These are phyloP conservation scores for Corythucha ciliata DNA, from an alignment of 2,888 invertebrate genomes.

Conservation along the genomic window DNA sequence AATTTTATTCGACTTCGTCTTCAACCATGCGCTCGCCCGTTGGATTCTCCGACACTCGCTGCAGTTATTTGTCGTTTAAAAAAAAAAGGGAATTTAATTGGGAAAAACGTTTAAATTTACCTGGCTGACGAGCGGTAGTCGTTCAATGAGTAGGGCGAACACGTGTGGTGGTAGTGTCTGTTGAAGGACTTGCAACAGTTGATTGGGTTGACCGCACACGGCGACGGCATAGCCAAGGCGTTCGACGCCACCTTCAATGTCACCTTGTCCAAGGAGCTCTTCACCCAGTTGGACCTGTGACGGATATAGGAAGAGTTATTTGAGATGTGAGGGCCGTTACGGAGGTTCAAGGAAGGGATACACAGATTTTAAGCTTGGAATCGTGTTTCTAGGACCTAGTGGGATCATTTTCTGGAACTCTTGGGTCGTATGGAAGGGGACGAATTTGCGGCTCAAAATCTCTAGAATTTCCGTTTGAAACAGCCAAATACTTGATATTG, in stretches of 20 bases:
- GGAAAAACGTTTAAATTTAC: conserved; percentile 39
- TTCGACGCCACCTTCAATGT: conserved; percentile 83
- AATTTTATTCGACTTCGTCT: too few species aligned
- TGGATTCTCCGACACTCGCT: conserved; percentile 16
- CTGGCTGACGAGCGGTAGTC: conserved; percentile 58
- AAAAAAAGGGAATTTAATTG: too few species aligned
- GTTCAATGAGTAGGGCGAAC: conserved; percentile 78
- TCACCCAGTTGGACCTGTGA: conserved; percentile 85
- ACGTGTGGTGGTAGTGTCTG: conserved; percentile 92
- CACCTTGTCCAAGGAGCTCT: conserved; percentile 75
- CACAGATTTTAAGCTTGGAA: too few species aligned
- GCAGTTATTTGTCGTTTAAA: too few species aligned
- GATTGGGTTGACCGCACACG: conserved; percentile 90
- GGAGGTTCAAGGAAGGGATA: too few species aligned
- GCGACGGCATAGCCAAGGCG: conserved; percentile 96
- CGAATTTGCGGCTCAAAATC: too few species aligned
- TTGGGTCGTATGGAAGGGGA: too few species aligned
- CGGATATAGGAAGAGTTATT: background rate
- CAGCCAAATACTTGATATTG: too few species aligned
- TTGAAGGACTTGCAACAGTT: conserved; percentile 79
- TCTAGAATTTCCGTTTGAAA: too few species aligned
- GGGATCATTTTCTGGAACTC: too few species aligned
- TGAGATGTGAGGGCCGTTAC: background rate
- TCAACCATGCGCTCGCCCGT: too few species aligned
- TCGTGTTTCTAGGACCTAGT: too few species aligned